Evolutionary conservation across 1,140 invertebrate genomes (phyloP), one percentile per base, ranked within the genome.

Genomic region (Ditylenchus dipsaci): DNA sequence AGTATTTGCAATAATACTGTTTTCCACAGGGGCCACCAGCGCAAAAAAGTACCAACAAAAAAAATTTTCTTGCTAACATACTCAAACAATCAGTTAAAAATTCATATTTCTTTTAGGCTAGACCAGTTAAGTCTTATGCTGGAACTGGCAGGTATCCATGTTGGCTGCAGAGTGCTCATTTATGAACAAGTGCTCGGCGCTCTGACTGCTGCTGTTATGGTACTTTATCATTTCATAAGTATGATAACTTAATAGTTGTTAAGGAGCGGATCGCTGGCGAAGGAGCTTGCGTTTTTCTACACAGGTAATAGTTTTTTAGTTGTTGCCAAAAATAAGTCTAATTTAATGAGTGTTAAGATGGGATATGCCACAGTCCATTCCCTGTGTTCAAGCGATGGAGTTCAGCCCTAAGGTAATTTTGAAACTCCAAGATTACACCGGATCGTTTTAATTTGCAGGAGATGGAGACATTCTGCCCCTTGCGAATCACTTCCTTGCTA

Each of bases 151-250:
- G 64, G 19, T 1, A 42, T 72, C 15, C 71, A 62, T 19, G 15
- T 58, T n/a, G 74, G 71, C 21, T 73, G 61, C 49, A 63, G 61
- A 23, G 72, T 71, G 5, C 64, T 72, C 21, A 60, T 72, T 11
- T 72, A 63, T 61, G 71, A 72, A 38, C 63, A 72, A 75, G 69
- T 49, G 21, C 58, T 72, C 5, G 71, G 71, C 5, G n/a, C 72
- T 27, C 29, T 74, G 11, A 60, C 23, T 38, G 63, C 71, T 13
- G 58, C 71, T 7, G 57, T 74, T 27, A 43, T 72, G 53, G 33
- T 38, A 38, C 11, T 38, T 11, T 5, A 38, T 5, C 33, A 38
- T 3, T 38, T 38, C 11, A 38, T 5, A 38, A 38, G 3, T 5
- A 38, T 5, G 33, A 38, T 38, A 11, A 38, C 33, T 38, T 3